These are phyloP conservation scores for Oceanodroma leucorhoa DNA, from an alignment of 2,797 vertebrate genomes.

Conservation along the genomic window DNA sequence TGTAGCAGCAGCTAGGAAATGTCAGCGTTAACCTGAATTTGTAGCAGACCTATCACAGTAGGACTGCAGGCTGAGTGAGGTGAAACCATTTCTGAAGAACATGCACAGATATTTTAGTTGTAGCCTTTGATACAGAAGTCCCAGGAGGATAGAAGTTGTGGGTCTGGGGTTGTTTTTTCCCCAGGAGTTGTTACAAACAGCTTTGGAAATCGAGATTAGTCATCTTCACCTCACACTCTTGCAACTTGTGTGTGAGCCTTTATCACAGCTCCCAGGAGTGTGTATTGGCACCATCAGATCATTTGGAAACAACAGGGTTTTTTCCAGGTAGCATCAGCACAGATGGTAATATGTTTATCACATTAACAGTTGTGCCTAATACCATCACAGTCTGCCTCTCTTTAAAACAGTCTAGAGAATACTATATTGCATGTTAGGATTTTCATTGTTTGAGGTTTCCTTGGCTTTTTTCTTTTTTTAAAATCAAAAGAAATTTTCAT, in stretches of 20 bases:
- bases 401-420: slow-evolving; percentile 46
- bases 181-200: background rate
- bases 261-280: slow-evolving; percentile 35
- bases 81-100: background rate
- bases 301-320: slow-evolving; percentile 59
- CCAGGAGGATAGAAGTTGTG: background rate
- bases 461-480: background rate
- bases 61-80: background rate
- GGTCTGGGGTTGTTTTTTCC: background rate
- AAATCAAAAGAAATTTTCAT: background rate
- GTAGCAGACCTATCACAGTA: background rate
- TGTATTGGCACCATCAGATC: slow-evolving; percentile 23
- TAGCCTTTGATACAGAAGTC: background rate
- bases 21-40: background rate
- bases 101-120: background rate
- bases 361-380: slow-evolving; percentile 64
- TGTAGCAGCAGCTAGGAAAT: background rate
- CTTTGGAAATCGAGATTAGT: slow-evolving; percentile 16
- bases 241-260: background rate
- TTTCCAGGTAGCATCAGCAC: slow-evolving; percentile 66
- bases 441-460: background rate
- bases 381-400: slow-evolving; percentile 46
- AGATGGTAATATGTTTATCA: slow-evolving; percentile 56
- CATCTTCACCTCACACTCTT: slow-evolving; percentile 11
- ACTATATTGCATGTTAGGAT: background rate